Conservation (phyloP, 2,888 invertebrate species). For the Diploptera punctata region DNA sequence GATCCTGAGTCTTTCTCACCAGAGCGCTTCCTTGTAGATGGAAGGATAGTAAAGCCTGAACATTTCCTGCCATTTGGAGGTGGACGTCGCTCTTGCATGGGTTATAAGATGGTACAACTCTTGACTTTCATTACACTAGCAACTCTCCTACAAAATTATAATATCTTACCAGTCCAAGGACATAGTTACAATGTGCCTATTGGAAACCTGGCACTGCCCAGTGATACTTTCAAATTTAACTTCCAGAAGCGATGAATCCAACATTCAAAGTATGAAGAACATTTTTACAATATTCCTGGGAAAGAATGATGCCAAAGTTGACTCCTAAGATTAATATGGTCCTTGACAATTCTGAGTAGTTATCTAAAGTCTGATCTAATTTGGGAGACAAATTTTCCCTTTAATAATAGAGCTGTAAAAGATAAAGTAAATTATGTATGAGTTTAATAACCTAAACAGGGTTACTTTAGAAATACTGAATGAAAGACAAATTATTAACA, state of each 20-base stretch:
- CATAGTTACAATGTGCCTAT: slow-evolving; percentile 61
- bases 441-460: no score
- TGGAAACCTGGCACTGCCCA: slow-evolving; percentile 51
- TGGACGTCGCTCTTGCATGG: slow-evolving; percentile 71
- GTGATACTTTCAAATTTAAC: slow-evolving; percentile 58
- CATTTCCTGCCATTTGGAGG: slow-evolving; percentile 72
- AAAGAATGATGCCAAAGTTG: no score
- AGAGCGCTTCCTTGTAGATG: slow-evolving; percentile 65
- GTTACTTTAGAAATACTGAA: no score
- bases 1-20: slow-evolving; percentile 66
- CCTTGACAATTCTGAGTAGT: no score
- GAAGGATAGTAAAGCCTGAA: slow-evolving; percentile 64
- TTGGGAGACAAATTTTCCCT: no score
- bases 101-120: slow-evolving; percentile 69
- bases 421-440: no score
- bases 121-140: slow-evolving; percentile 63
- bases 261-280: no score
- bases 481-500: no score
- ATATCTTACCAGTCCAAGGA: slow-evolving; percentile 56
- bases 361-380: no score
- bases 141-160: slow-evolving; percentile 57
- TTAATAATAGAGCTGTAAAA: no score
- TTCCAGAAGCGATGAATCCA: slow-evolving; percentile 54
- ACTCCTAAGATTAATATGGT: no score
- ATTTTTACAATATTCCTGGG: no score